phyloP scores from a whole-genome alignment of 2,113 vertebrate species.

The Phaethornis superciliosus region DNA sequence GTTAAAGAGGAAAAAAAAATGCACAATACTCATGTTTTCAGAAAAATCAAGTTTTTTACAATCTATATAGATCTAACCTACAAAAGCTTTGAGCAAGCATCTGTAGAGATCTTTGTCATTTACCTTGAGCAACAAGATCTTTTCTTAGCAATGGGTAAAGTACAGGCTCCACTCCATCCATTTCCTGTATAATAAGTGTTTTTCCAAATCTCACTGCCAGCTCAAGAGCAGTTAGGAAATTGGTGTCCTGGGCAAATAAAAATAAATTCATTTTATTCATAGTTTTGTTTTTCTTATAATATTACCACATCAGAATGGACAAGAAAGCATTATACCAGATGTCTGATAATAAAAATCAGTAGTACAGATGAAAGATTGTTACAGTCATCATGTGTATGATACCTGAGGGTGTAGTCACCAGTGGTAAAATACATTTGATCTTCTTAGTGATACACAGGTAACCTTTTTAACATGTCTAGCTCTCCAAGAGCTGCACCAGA shows the following conservation, averaged over 20 bases:
- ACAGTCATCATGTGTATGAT: background rate
- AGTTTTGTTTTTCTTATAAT: background rate
- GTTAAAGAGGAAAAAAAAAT: background rate
- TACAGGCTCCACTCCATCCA: slow-evolving; percentile 94
- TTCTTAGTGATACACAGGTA: background rate
- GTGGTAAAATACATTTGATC: background rate
- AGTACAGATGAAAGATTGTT: background rate
- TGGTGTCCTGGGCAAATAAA: slow-evolving; percentile 82
- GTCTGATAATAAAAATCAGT: background rate
- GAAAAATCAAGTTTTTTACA: background rate
- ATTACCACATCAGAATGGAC: background rate
- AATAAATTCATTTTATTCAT: background rate
- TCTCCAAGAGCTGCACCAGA: background rate
- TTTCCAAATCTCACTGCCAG: slow-evolving; percentile 97
- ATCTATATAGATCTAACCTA: background rate
- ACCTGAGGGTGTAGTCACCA: background rate
- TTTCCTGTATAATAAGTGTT: slow-evolving; percentile 95
- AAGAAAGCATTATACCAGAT: background rate
- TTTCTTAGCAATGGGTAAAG: slow-evolving; percentile 91
- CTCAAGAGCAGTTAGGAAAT: slow-evolving; percentile 92
- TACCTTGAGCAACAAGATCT: slow-evolving; percentile 94
- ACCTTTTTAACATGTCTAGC: background rate
- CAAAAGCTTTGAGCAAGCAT: background rate
- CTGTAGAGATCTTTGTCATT: background rate
- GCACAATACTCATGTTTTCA: background rate